phyloP scores from a whole-genome alignment of 2,888 invertebrate species.

The Eucriotettix oculatus region DNA sequence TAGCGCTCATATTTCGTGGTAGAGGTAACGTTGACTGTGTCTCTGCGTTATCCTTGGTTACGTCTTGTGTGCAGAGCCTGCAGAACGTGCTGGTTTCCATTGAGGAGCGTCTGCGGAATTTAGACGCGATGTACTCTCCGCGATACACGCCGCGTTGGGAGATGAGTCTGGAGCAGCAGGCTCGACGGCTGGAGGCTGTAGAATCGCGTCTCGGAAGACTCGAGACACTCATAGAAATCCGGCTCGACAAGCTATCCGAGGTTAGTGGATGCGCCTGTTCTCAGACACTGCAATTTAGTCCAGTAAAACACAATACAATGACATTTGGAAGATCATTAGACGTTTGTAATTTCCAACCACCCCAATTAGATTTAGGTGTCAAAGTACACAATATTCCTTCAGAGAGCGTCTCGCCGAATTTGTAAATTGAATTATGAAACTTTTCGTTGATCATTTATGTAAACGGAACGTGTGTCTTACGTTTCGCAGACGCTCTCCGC shows the following conservation, averaged over 20 bases:
- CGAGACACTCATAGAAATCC: slow-evolving; percentile 23
- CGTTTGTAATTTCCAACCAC: no score
- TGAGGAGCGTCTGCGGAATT: slow-evolving; percentile 24
- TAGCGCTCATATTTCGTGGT: not conserved
- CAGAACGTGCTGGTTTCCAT: slow-evolving; percentile 24
- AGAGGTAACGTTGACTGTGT: not conserved
- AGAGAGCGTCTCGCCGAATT: no score
- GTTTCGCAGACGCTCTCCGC: slow-evolving; percentile 22
- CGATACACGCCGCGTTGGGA: slow-evolving; percentile 23
- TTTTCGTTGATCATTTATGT: no score
- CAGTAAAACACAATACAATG: no score
- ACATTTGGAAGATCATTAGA: no score
- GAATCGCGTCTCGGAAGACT: slow-evolving; percentile 25
- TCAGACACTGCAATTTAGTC: no score
- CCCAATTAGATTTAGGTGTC: no score
- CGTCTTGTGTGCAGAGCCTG: slow-evolving; percentile 19
- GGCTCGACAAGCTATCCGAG: slow-evolving; percentile 20
- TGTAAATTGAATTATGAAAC: no score
- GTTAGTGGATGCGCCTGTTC: slow-evolving; percentile 8
- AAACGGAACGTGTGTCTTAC: not conserved
- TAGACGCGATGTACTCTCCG: slow-evolving; percentile 24
- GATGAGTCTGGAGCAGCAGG: slow-evolving; percentile 22
- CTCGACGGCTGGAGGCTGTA: slow-evolving; percentile 26
- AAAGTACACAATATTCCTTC: no score
- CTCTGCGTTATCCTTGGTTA: not conserved